phyloP scores from a whole-genome alignment of 1,140 invertebrate genomes.

The Charaxes varanes region DNA sequence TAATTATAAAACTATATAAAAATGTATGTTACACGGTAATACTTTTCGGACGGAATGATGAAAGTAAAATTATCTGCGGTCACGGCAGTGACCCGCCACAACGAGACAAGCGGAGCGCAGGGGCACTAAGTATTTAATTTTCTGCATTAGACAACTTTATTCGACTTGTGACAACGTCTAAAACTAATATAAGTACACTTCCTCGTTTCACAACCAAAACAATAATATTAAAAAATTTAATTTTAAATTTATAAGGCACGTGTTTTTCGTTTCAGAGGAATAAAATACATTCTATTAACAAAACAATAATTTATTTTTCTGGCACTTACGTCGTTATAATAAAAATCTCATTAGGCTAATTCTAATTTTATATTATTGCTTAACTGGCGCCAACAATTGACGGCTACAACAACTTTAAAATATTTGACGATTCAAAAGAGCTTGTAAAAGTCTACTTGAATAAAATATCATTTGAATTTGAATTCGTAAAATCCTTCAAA shows the following conservation, averaged over 20 bases:
- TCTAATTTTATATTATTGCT: slow-evolving; percentile 18
- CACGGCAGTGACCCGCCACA: too few relatives aligned
- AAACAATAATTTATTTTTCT: slow-evolving; percentile 18
- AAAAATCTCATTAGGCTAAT: slow-evolving; percentile 20
- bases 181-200: slow-evolving; percentile 20
- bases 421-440: too few relatives aligned
- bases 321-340: slow-evolving; percentile 19
- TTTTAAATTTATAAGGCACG: slow-evolving; percentile 32
- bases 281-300: slow-evolving; percentile 19
- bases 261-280: slow-evolving; percentile 20
- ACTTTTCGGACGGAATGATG: slow-evolving; percentile 45
- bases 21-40: slow-evolving; percentile 35
- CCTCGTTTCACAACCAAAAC: slow-evolving; percentile 37
- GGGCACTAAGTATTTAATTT: too few relatives aligned
- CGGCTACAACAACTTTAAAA: too few relatives aligned
- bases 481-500: slow-evolving; percentile 8
- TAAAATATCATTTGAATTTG: too few relatives aligned
- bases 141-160: slow-evolving; percentile 10
- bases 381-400: slow-evolving; percentile 21
- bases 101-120: too few relatives aligned
- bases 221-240: slow-evolving; percentile 1
- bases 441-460: too few relatives aligned
- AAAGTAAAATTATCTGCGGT: slow-evolving; percentile 20
- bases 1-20: slow-evolving; percentile 12
- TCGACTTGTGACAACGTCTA: slow-evolving; percentile 30